Evolutionary conservation across 2,888 invertebrate species (phyloP).

Genomic region (Steinernema carpocapsae): DNA sequence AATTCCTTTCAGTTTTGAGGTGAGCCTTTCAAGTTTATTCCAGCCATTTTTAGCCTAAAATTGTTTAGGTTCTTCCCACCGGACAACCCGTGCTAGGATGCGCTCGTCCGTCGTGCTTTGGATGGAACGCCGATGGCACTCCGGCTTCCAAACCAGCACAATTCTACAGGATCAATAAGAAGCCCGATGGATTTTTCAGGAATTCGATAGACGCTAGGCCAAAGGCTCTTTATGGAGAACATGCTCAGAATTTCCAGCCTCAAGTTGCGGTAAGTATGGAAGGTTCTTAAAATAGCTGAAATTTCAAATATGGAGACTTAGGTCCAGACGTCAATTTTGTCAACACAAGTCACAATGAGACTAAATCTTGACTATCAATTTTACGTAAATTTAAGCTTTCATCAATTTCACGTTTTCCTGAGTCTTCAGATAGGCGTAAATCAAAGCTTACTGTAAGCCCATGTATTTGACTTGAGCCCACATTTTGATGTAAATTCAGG

Average conservation of each 20-base stretch:
- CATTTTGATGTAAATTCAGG: no score
- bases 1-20: conserved; percentile 53
- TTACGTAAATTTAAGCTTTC: no score
- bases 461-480: no score
- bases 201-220: conserved; percentile 39
- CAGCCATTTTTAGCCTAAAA: no score
- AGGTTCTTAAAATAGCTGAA: no score
- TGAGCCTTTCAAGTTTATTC: background rate
- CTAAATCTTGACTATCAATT: no score
- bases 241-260: conserved; percentile 44
- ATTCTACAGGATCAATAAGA: conserved; percentile 57
- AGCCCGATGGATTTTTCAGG: conserved; percentile 54
- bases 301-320: no score
- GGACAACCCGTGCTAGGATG: conserved; percentile 55
- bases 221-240: conserved; percentile 41
- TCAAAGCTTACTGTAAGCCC: no score
- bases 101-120: conserved; percentile 65
- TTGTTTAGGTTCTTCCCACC: conserved; percentile 42
- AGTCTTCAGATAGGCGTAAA: no score
- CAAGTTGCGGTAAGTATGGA: conserved; percentile 48
- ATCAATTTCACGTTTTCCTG: no score
- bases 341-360: no score
- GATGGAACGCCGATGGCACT: conserved; percentile 52
- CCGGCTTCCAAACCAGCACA: conserved; percentile 50
- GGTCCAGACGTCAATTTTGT: no score